phyloP scores from a whole-genome alignment of 2,888 invertebrate species.

The Steinernema carpocapsae region DNA sequence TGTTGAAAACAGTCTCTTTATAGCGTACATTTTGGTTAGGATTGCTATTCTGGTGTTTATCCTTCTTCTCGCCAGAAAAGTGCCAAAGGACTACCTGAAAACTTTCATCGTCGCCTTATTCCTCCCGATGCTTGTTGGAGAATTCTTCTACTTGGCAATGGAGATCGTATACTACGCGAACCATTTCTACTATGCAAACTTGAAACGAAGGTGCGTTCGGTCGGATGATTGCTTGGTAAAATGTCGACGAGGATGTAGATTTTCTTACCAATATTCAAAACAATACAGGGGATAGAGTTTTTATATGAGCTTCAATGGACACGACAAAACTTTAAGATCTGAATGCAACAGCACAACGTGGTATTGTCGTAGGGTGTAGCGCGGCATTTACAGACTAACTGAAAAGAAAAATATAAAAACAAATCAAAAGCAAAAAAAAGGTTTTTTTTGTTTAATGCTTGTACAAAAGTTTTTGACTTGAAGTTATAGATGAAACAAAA shows the following conservation, averaged over 20 bases:
- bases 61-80: constrained; percentile 15
- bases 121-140: constrained; percentile 29
- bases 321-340: no score
- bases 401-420: no score
- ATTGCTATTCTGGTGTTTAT: constrained; percentile 27
- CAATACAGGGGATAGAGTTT: neutral
- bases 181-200: constrained; percentile 8
- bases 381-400: no score
- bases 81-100: constrained; percentile 37
- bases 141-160: constrained; percentile 27
- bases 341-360: no score
- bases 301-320: no score
- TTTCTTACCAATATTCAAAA: no score
- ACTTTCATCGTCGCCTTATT: constrained; percentile 32
- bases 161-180: constrained; percentile 35
- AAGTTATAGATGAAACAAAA: no score
- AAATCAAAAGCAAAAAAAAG: no score
- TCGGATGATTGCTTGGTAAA: no score
- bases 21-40: constrained; percentile 35
- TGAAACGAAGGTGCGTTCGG: neutral
- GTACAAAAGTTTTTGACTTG: no score
- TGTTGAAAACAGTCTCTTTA: constrained; percentile 14
- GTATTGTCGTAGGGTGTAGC: no score
- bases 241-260: neutral
- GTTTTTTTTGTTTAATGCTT: no score